These are phyloP conservation scores for Pica pica DNA, from an alignment of 2,113 vertebrate genomes.

Conservation along the genomic window DNA sequence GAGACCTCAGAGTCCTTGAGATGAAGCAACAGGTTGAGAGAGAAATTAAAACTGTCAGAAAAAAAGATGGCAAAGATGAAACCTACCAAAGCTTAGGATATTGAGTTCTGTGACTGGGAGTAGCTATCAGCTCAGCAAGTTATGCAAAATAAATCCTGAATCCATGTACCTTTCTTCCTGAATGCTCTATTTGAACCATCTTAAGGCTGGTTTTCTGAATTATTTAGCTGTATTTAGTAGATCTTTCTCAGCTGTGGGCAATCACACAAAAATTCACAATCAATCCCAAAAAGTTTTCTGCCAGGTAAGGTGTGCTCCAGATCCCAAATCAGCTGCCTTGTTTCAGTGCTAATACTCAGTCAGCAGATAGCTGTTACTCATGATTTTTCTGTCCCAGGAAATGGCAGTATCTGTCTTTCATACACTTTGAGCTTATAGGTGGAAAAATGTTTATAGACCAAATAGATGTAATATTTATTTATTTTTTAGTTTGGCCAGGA, in stretches of 20 bases:
- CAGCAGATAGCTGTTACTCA: background rate
- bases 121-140: background rate
- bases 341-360: background rate
- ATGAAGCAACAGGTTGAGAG: background rate
- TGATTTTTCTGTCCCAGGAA: background rate
- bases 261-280: background rate
- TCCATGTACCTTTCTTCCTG: background rate
- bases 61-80: background rate
- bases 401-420: background rate
- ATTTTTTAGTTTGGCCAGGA: background rate
- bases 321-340: background rate
- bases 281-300: background rate
- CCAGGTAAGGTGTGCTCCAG: background rate
- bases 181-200: background rate
- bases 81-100: background rate
- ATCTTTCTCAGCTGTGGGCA: background rate
- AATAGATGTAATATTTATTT: background rate
- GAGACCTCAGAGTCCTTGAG: background rate
- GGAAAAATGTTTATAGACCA: background rate
- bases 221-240: background rate
- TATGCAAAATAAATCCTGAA: background rate
- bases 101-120: background rate
- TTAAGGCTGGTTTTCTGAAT: background rate
- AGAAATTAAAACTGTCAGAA: background rate
- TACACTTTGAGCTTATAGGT: background rate